A percentile compares a stretch with the other conserved stretches of the same genome.
Evolutionary conservation across 2,113 vertebrate species (phyloP).

Genomic region (Furnarius figulus): DNA sequence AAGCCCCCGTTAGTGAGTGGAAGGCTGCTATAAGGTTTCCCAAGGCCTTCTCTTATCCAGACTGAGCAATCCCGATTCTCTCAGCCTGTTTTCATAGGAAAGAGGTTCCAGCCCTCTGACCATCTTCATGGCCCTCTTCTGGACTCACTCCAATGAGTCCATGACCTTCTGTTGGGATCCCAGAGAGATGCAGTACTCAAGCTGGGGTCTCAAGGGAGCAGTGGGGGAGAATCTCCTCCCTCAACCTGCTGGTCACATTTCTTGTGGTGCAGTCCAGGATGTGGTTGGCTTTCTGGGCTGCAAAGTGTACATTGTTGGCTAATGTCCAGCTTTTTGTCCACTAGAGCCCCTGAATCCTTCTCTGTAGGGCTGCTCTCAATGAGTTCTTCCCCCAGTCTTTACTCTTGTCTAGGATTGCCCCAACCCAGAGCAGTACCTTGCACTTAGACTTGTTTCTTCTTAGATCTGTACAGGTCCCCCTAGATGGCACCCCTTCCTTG

Average conservation of each 20-base stretch:
- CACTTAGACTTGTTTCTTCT: background rate
- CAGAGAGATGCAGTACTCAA: background rate
- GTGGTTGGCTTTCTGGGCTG: background rate
- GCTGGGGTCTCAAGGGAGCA: background rate
- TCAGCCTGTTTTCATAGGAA: background rate
- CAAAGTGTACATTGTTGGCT: background rate
- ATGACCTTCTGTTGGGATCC: background rate
- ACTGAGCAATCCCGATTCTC: background rate
- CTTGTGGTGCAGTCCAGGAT: accelerated
- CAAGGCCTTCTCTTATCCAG: background rate
- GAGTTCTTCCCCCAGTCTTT: background rate
- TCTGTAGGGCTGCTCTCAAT: background rate
- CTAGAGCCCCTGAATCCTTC: accelerated
- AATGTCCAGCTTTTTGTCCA: background rate
- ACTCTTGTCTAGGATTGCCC: background rate
- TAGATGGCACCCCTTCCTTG: background rate
- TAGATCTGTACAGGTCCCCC: background rate
- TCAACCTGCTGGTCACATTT: background rate
- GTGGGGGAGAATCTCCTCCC: background rate
- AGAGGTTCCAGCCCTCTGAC: background rate
- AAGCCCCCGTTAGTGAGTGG: background rate
- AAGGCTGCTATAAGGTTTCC: background rate
- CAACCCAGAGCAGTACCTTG: accelerated
- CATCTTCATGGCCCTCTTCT: background rate
- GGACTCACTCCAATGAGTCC: background rate